Evolutionary conservation across 1,140 invertebrate genomes (phyloP).

Genomic region (Elysia chlorotica): DNA sequence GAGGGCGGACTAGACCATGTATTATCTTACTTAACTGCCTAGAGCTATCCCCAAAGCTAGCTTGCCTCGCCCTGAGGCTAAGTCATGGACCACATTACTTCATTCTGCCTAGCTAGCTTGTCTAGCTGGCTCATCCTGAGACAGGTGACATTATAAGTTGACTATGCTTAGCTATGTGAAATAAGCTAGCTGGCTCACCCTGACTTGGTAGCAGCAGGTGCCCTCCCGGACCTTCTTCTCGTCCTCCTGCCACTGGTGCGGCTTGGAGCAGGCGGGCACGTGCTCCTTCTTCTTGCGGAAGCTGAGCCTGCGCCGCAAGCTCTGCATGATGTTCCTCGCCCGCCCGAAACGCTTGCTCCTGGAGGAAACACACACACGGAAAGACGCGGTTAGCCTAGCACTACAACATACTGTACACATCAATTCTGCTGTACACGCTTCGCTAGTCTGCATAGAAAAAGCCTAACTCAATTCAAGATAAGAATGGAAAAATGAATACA

Average conservation of each 20-base stretch:
- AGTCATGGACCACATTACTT: neutral
- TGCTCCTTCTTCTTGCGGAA: slow-evolving; percentile 61
- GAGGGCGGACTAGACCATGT: too few species aligned
- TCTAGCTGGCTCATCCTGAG: neutral
- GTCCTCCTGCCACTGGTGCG: slow-evolving; percentile 98
- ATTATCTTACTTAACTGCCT: neutral
- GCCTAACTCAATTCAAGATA: too few species aligned
- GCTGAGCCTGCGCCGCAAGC: slow-evolving; percentile 57
- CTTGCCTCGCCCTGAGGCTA: neutral
- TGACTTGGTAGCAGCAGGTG: slow-evolving; percentile 96
- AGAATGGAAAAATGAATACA: too few species aligned
- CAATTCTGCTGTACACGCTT: too few species aligned
- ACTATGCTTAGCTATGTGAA: neutral
- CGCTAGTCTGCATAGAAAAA: too few species aligned
- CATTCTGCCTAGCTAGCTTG: neutral
- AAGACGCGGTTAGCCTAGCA: too few species aligned
- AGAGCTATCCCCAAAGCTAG: neutral
- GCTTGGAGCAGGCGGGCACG: slow-evolving; percentile 82
- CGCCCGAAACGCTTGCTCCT: slow-evolving; percentile 31
- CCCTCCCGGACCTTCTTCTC: slow-evolving; percentile 92
- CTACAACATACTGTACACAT: too few species aligned
- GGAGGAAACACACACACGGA: too few species aligned
- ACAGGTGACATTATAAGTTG: too few species aligned
- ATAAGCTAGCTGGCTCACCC: slow-evolving; percentile 67
- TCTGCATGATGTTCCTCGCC: slow-evolving; percentile 52